Evolutionary conservation across 2,888 invertebrate species (phyloP).

Genomic region (Linnaemya vulpina): DNA sequence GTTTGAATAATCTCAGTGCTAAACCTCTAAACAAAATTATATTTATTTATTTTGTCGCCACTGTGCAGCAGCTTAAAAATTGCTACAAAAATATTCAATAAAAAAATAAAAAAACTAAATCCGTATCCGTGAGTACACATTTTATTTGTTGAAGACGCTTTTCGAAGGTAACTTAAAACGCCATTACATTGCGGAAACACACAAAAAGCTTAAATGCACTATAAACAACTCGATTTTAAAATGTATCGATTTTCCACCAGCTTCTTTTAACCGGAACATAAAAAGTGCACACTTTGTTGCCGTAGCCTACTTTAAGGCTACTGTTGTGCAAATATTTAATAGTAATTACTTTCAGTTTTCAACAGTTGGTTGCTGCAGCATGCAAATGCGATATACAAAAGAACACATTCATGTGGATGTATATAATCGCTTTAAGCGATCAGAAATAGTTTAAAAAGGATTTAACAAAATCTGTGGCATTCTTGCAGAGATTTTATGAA

Average conservation of each 20-base stretch:
- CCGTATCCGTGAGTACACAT: background rate
- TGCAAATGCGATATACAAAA: background rate
- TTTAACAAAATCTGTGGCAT: conserved; percentile 24
- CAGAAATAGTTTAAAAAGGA: conserved; percentile 20
- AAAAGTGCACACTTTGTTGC: background rate
- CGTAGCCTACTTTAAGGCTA: conserved; percentile 12
- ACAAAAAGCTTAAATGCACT: background rate
- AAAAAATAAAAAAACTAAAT: background rate
- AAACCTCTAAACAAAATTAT: too few species aligned
- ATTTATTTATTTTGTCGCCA: background rate
- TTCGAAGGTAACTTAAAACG: conserved; percentile 6
- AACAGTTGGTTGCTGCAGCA: conserved; percentile 50
- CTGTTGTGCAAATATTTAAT: conserved; percentile 29
- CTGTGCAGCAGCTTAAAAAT: background rate
- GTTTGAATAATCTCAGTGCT: too few species aligned
- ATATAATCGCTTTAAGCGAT: conserved; percentile 44
- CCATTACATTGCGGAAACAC: background rate
- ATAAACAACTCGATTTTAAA: conserved; percentile 7
- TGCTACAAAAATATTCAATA: background rate
- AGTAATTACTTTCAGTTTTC: conserved; percentile 40
- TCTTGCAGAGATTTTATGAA: background rate
- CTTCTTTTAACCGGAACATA: conserved; percentile 4
- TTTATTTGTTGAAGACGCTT: conserved; percentile 2
- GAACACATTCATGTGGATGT: background rate
- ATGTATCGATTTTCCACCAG: conserved; percentile 14